These are phyloP conservation scores for Phalacrocorax pelagicus DNA, from an alignment of 2,113 vertebrate species.

Conservation along the genomic window DNA sequence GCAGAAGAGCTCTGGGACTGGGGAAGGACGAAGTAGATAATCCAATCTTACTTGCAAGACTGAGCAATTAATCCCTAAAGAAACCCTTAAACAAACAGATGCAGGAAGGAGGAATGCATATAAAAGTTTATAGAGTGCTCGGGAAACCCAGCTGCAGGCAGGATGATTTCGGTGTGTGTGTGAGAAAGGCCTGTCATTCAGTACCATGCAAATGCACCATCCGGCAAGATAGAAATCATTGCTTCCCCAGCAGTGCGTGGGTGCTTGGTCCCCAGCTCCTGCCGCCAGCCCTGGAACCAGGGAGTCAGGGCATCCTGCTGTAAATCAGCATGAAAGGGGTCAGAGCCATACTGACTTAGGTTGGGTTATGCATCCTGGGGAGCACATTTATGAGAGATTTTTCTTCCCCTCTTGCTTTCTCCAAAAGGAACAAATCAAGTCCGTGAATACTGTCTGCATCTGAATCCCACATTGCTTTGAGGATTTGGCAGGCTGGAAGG, in stretches of 20 bases:
- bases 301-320: neutral
- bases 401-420: neutral
- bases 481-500: conserved; percentile 26
- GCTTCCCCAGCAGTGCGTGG: fast-evolving
- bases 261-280: neutral
- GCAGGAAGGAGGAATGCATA: neutral
- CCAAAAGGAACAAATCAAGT: conserved; percentile 13
- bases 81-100: neutral
- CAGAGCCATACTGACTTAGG: neutral
- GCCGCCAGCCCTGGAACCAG: fast-evolving
- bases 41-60: neutral
- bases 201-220: too few species aligned
- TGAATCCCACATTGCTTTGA: neutral
- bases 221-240: fast-evolving
- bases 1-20: neutral
- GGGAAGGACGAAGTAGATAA: neutral
- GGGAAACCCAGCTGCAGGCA: neutral
- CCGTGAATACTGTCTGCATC: neutral
- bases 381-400: neutral
- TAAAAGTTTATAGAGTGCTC: neutral
- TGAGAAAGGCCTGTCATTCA: neutral
- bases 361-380: neutral
- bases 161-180: fast-evolving
- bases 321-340: neutral
- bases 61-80: neutral